Evolutionary conservation across 2,113 vertebrate species (phyloP).

Genomic region (Gasterosteus nipponicus): DNA sequence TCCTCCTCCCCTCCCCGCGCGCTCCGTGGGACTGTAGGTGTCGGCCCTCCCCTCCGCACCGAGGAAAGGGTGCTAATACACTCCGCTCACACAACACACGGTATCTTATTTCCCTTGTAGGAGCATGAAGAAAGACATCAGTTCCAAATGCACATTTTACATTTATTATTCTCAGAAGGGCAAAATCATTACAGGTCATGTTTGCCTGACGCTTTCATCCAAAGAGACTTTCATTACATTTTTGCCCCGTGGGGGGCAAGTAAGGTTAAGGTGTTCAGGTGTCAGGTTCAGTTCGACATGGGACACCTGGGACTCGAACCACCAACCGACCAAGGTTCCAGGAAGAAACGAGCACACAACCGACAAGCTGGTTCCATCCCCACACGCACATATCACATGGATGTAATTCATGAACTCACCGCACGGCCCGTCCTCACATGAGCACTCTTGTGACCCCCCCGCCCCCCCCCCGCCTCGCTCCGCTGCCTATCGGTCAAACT

Average conservation of each 20-base stretch:
- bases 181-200: too few relatives aligned
- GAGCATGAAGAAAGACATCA: not conserved
- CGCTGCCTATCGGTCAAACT: conserved; percentile 48
- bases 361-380: not conserved
- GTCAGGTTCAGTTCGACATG: too few relatives aligned
- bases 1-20: not conserved
- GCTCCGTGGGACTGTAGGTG: conserved; percentile 36
- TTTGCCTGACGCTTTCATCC: too few relatives aligned
- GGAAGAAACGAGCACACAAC: too few relatives aligned
- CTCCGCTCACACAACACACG: not conserved
- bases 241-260: too few relatives aligned
- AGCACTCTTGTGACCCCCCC: conserved; percentile 66
- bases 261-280: too few relatives aligned
- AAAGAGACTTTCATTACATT: too few relatives aligned
- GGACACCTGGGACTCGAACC: too few relatives aligned
- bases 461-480: conserved; percentile 36
- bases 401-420: not conserved
- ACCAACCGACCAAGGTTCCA: too few relatives aligned
- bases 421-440: conserved; percentile 48
- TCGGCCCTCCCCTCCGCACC: conserved; percentile 38
- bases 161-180: not conserved
- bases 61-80: conserved; percentile 23
- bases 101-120: too few relatives aligned
- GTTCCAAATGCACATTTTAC: not conserved
- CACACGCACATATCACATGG: not conserved